phyloP scores from a whole-genome alignment of 2,113 vertebrate genomes.

The Phylloscopus trochiloides region DNA sequence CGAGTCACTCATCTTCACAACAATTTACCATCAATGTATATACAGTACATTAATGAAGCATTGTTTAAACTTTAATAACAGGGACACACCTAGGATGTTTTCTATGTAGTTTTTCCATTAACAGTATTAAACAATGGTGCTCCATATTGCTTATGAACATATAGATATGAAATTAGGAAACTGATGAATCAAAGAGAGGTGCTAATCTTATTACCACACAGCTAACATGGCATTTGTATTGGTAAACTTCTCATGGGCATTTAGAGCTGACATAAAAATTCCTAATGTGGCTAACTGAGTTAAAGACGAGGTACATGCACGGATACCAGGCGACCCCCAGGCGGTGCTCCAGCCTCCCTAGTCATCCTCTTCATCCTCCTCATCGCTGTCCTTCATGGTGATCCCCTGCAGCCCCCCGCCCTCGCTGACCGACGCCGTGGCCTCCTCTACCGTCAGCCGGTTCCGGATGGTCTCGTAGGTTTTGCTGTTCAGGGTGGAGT shows the following conservation, averaged over 20 bases:
- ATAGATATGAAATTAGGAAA: conserved; percentile 91
- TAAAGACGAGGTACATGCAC: conserved; percentile 97
- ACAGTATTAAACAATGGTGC: conserved; percentile 94
- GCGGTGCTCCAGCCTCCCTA: conserved; percentile 70
- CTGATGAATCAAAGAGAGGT: conserved; percentile 85
- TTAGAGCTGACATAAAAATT: conserved; percentile 91
- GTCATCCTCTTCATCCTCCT: conserved; percentile 91
- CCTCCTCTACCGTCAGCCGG: conserved; percentile 94
- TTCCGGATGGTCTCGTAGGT: conserved; percentile 97
- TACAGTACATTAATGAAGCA: conserved; percentile 92
- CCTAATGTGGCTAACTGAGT: conserved; percentile 96
- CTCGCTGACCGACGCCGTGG: conserved; percentile 91
- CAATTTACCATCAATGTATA: conserved; percentile 90
- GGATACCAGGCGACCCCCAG: conserved; percentile 87
- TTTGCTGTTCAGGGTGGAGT: conserved; percentile 98
- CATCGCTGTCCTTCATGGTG: conserved; percentile 98
- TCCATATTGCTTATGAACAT: conserved; percentile 99
- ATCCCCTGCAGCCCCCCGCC: conserved; percentile 95
- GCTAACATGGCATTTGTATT: conserved; percentile 93
- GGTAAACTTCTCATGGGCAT: conserved; percentile 92
- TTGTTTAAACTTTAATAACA: conserved; percentile 90
- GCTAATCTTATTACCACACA: conserved; percentile 91
- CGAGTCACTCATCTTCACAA: conserved; percentile 85
- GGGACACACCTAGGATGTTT: conserved; percentile 85
- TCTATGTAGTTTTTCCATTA: conserved; percentile 88